Evolutionary conservation across 2,797 vertebrate species (phyloP).

Genomic region (Anniella stebbinsi): DNA sequence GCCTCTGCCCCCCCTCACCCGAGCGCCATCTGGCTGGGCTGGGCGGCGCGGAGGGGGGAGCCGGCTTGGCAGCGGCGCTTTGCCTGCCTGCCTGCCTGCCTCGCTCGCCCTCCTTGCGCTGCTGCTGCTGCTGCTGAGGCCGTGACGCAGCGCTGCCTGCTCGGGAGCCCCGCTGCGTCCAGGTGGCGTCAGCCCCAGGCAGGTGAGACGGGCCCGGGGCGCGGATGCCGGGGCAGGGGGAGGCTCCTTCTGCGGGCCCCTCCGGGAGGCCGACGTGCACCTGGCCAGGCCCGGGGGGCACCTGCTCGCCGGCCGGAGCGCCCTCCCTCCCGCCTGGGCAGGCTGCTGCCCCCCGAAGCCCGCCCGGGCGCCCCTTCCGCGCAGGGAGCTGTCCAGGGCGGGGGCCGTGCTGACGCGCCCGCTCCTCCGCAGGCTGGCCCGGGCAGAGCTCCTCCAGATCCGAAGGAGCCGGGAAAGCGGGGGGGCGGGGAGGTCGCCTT

Average conservation of each 20-base stretch:
- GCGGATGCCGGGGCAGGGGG: neutral
- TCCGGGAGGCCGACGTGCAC: no score
- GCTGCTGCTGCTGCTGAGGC: neutral
- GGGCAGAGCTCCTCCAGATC: neutral
- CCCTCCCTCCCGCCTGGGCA: no score
- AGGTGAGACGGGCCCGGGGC: neutral
- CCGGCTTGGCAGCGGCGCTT: no score
- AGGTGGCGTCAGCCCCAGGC: neutral
- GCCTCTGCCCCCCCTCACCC: no score
- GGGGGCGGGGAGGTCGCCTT: neutral
- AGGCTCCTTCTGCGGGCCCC: no score
- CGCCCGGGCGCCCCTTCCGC: no score
- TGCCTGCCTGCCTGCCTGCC: no score
- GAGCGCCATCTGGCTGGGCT: neutral
- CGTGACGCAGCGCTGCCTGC: slow-evolving; percentile 19
- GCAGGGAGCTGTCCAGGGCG: slow-evolving; percentile 16
- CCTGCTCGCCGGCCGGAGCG: no score
- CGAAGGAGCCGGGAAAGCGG: no score
- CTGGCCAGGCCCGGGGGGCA: no score
- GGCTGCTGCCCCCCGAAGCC: no score
- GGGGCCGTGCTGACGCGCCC: neutral
- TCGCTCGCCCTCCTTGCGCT: no score
- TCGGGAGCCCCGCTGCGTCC: neutral
- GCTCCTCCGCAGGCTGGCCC: neutral
- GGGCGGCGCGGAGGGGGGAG: neutral